phyloP scores from a whole-genome alignment of 2,888 invertebrate species.

The Cryptocheilus praepositus region DNA sequence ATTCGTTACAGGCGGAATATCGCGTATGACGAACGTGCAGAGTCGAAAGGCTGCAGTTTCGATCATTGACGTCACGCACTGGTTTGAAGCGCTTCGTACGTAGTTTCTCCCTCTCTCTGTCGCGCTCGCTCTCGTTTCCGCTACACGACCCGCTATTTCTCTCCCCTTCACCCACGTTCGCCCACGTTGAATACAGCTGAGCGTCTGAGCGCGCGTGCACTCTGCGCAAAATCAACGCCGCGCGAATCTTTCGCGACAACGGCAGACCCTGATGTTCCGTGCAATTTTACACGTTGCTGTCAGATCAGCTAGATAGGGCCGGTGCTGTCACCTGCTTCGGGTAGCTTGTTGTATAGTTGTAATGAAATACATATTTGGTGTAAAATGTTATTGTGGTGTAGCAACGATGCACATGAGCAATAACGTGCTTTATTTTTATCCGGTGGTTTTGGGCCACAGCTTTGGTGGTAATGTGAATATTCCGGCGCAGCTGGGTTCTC shows the following conservation, averaged over 20 bases:
- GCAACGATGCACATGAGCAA: no score
- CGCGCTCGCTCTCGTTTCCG: not conserved
- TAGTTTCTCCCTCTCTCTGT: constrained; percentile 10
- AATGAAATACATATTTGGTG: no score
- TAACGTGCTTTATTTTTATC: no score
- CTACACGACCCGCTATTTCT: constrained; percentile 23
- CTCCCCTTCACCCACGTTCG: constrained; percentile 22
- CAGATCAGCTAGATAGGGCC: constrained; percentile 3
- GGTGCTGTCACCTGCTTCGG: no score
- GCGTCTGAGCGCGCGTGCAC: constrained; percentile 20
- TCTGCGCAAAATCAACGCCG: constrained; percentile 33
- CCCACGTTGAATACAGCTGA: constrained; percentile 36
- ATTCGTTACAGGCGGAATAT: not conserved
- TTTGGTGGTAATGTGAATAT: no score
- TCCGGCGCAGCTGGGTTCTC: no score
- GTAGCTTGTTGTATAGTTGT: no score
- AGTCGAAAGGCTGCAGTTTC: constrained; percentile 16
- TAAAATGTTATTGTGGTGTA: no score
- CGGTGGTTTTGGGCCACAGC: no score
- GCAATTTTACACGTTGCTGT: constrained; percentile 21
- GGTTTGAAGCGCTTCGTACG: not conserved
- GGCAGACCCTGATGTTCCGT: constrained; percentile 24
- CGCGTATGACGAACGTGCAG: not conserved
- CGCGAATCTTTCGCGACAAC: constrained; percentile 36
- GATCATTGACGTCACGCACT: constrained; percentile 41